These are phyloP conservation scores for Sinocyclocheilus anshuiensis DNA, from an alignment of 2,113 vertebrate species.

Conservation along the genomic window DNA sequence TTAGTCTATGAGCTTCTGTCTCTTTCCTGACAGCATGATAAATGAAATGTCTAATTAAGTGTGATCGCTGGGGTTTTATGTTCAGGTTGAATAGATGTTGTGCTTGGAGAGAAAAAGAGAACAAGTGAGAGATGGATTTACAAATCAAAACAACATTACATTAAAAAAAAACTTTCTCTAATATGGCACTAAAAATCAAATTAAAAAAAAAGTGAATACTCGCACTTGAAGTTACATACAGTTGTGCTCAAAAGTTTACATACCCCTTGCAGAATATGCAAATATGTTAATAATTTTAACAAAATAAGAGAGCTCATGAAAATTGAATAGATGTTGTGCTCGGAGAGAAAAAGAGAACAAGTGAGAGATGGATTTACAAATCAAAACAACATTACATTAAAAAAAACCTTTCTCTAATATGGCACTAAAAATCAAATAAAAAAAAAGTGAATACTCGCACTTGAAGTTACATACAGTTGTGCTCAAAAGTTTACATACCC, in stretches of 20 bases:
- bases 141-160: background rate
- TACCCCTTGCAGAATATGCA: no score
- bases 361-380: background rate
- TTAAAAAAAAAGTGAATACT: background rate
- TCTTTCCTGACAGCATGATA: conserved; percentile 34
- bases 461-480: background rate
- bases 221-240: background rate
- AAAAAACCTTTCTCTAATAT: background rate
- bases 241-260: no score
- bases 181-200: background rate
- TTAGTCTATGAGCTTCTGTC: conserved; percentile 30
- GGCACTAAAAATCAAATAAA: background rate
- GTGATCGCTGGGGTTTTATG: conserved; percentile 32
- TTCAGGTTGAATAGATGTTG: background rate
- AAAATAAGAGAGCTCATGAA: no score
- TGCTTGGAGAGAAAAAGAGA: conserved; percentile 6
- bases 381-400: background rate
- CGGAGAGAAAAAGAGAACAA: background rate
- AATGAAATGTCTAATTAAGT: conserved; percentile 47
- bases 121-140: background rate
- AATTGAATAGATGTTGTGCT: conserved; percentile 17
- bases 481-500: no score
- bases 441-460: background rate
- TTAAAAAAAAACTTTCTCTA: background rate
- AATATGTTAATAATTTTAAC: no score